A percentile compares a stretch with the other conserved stretches of the same genome.
These are phyloP conservation scores for Ethmia dodecea DNA, from an alignment of 2,888 invertebrate genomes.

Conservation along the genomic window DNA sequence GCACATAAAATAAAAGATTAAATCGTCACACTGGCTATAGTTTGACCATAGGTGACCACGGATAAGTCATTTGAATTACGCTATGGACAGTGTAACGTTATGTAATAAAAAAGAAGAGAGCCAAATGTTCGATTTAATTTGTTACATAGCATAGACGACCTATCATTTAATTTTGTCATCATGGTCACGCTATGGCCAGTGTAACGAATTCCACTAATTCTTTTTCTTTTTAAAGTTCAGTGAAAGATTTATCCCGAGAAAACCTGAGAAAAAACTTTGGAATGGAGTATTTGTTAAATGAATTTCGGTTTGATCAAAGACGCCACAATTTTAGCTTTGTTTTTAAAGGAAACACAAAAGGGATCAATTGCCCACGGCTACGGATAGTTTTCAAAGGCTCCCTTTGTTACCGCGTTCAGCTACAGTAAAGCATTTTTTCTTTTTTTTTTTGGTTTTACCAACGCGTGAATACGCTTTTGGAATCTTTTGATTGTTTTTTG, in stretches of 20 bases:
- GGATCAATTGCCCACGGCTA: not conserved
- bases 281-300: constrained; percentile 15
- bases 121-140: too few species aligned
- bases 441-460: not conserved
- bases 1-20: too few species aligned
- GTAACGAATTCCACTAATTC: too few species aligned
- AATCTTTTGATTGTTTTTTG: too few species aligned
- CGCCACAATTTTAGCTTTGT: not conserved
- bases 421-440: not conserved
- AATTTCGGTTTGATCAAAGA: constrained; percentile 22
- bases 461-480: not conserved
- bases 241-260: not conserved
- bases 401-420: not conserved
- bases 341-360: not conserved
- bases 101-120: too few species aligned
- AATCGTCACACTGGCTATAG: too few species aligned
- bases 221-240: not conserved
- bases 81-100: too few species aligned
- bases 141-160: too few species aligned
- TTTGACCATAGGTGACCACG: too few species aligned
- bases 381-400: not conserved
- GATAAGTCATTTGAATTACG: too few species aligned
- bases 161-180: too few species aligned
- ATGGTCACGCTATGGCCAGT: too few species aligned
- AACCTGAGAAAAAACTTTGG: not conserved